Evolutionary conservation across 2,797 vertebrate genomes (phyloP).

Genomic region (Hydrophis major): DNA sequence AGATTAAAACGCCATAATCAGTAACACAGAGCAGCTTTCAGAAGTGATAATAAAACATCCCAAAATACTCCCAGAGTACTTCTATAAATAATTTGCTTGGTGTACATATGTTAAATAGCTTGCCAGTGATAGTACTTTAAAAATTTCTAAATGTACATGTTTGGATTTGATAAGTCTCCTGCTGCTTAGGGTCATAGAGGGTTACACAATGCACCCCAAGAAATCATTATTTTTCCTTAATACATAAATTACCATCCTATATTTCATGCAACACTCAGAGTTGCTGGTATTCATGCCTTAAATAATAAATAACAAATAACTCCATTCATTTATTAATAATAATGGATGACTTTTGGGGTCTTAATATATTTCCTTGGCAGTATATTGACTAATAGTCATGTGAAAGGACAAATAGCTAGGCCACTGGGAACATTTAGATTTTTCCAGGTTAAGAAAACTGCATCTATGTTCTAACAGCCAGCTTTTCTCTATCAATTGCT

Average conservation of each 20-base stretch:
- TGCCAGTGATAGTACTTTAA: slow-evolving; percentile 74
- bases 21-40: slow-evolving; percentile 76
- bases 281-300: slow-evolving; percentile 71
- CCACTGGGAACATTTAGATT: slow-evolving; percentile 67
- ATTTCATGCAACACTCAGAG: slow-evolving; percentile 78
- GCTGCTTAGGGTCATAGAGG: slow-evolving; percentile 70
- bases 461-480: slow-evolving; percentile 50
- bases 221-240: slow-evolving; percentile 81
- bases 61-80: slow-evolving; percentile 80
- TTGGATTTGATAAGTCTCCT: slow-evolving; percentile 76
- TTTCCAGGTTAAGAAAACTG: slow-evolving; percentile 65
- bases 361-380: slow-evolving; percentile 59
- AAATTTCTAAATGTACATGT: slow-evolving; percentile 75
- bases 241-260: slow-evolving; percentile 82
- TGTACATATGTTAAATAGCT: slow-evolving; percentile 81
- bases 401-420: slow-evolving; percentile 68
- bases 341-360: slow-evolving; percentile 58
- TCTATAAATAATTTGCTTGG: slow-evolving; percentile 80
- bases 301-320: slow-evolving; percentile 82
- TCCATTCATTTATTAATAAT: slow-evolving; percentile 82
- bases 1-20: slow-evolving; percentile 76
- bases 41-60: slow-evolving; percentile 75
- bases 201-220: slow-evolving; percentile 54
- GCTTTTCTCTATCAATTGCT: slow-evolving; percentile 34
- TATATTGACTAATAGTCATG: slow-evolving; percentile 61